Percentiles rank a stretch among this genome's conserved stretches.
Conservation (phyloP, 2,888 invertebrate species). For the Elaeidobius kamerunicus region DNA sequence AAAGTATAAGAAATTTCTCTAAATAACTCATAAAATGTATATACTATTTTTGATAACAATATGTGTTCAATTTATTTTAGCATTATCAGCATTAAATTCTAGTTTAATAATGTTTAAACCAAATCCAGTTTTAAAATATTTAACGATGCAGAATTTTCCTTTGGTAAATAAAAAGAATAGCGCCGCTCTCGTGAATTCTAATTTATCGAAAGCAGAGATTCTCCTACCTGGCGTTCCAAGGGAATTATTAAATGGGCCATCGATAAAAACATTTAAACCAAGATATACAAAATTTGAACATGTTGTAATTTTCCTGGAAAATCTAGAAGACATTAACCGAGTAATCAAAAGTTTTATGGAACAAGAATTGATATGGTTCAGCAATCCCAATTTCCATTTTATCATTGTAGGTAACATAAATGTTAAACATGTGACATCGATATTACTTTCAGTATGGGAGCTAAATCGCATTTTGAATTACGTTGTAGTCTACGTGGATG, state of each 20-base stretch:
- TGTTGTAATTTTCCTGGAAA: conserved; percentile 9
- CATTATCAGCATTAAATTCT: too few relatives aligned
- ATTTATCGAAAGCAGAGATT: too few relatives aligned
- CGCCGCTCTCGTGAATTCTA: conserved; percentile 10
- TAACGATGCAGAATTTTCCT: background rate
- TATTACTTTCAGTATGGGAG: conserved; percentile 8
- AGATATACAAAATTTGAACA: conserved; percentile 10
- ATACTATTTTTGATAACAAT: too few relatives aligned
- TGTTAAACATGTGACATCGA: background rate
- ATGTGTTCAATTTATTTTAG: too few relatives aligned
- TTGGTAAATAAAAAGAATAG: background rate
- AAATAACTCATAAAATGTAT: too few relatives aligned
- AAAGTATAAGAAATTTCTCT: too few relatives aligned
- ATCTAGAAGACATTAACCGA: conserved; percentile 2
- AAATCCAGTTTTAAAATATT: background rate
- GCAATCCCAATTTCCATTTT: conserved; percentile 11
- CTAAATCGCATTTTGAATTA: conserved; percentile 10
- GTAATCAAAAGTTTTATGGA: conserved; percentile 4
- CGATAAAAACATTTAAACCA: background rate
- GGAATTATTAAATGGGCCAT: conserved; percentile 10
- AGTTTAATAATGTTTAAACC: too few relatives aligned
- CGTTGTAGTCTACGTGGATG: background rate
- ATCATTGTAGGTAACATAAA: background rate
- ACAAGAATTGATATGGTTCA: conserved; percentile 9
- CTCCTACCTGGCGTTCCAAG: too few relatives aligned